Base-by-base conservation (phyloP, 37 sponge, comb jelly and placozoan species). In the Beroe forskalii region DNA sequence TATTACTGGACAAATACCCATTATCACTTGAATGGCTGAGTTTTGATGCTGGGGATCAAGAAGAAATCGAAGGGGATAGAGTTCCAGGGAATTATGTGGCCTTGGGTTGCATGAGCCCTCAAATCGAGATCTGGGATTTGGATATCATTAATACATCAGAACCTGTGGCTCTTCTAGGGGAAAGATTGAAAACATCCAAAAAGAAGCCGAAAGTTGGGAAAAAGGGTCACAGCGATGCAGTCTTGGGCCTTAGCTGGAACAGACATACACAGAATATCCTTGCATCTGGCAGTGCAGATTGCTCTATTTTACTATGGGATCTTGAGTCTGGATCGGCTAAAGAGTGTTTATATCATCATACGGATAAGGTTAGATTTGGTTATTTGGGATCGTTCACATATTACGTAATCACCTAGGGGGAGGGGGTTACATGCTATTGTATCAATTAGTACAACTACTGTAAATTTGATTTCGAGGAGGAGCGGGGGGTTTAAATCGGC, bases 101-200 rank as follows among this genome's bases (percentile, higher is more conserved):
- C 0, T 91, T 96, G n/a, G 99, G 95, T 0, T 93, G 90, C 22
- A 96, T 96, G 96, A 67, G 89, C 4, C 96, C 99, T 17, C 86
- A 61, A 20, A 94, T 98, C 41, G 97, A 96, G 62, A 91, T 98
- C n/a, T 98, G 99, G 99, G 95, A 98, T 90, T 39, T 98, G 67
- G 99, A 98, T 55, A 36, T 95, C 0, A 90, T 96, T 0, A 93
- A 98, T 89, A 91, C 76, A 0, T 30, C 93, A 60, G 96, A 98
- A 72, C 99, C 99, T 9, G 92, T 92, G 1, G 67, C 93, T 37
- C 37, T 55, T 9, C 93, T 98, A 20, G 99, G 99, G 1, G 67
- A 92, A 40, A 32, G 86, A 20, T 41, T 80, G 40, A 80, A 80
- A 80, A 43, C 37, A 20, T 44, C 55, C 25, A 80, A 80, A 25